Evolutionary conservation across 2,113 vertebrate genomes (phyloP).

Genomic region (Cyphomyrus plagiostoma): DNA sequence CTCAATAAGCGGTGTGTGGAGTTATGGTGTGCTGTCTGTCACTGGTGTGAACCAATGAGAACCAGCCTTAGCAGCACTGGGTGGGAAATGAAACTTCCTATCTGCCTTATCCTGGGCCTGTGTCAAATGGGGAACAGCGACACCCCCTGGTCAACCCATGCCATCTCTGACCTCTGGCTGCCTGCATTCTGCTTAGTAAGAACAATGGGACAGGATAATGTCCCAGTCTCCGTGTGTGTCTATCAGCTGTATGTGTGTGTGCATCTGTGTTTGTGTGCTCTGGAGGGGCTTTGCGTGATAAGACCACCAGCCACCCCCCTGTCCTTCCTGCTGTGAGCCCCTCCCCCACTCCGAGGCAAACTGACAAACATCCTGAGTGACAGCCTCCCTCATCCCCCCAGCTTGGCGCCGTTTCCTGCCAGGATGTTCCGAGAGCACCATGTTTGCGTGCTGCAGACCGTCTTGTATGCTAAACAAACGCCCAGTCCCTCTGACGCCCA

Average conservation of each 20-base stretch:
- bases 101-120: not conserved
- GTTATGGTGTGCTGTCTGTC: not conserved
- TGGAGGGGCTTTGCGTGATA: slow-evolving; percentile 54
- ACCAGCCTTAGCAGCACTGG: not conserved
- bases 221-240: not conserved
- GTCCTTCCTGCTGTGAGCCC: slow-evolving; percentile 39
- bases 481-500: not conserved
- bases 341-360: not conserved
- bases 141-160: not conserved
- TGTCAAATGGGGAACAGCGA: not conserved
- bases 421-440: not conserved
- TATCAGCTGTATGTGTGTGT: slow-evolving; percentile 40
- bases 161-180: not conserved
- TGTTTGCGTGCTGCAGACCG: not conserved
- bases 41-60: not conserved
- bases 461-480: not conserved
- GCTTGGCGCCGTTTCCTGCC: not conserved
- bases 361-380: not conserved
- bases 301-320: slow-evolving; percentile 40
- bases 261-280: slow-evolving; percentile 41
- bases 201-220: not conserved
- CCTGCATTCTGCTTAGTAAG: not conserved
- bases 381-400: not conserved
- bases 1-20: not conserved
- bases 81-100: not conserved